phyloP scores from a whole-genome alignment of 2,797 vertebrate genomes.

The Fistularia commersonii region DNA sequence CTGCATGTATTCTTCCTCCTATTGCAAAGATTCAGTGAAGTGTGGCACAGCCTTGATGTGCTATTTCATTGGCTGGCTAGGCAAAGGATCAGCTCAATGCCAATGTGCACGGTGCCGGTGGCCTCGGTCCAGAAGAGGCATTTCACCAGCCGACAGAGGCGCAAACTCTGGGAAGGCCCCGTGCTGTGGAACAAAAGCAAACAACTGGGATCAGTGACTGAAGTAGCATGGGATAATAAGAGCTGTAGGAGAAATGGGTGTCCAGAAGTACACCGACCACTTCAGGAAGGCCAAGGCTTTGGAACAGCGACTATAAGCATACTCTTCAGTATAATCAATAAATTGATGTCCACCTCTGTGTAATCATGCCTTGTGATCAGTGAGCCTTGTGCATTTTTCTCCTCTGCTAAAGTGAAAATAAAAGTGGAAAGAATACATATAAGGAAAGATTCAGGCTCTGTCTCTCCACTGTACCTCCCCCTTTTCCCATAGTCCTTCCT shows the following conservation, averaged over 20 bases:
- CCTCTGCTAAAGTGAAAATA: neutral
- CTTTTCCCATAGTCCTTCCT: slow-evolving; percentile 54
- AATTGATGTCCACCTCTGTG: slow-evolving; percentile 12
- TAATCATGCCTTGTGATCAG: neutral
- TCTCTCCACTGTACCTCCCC: neutral
- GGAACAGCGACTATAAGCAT: slow-evolving; percentile 20
- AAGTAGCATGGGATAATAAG: slow-evolving; percentile 50
- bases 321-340: slow-evolving; percentile 10
- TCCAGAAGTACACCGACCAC: slow-evolving; percentile 43
- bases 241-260: slow-evolving; percentile 34
- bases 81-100: slow-evolving; percentile 23
- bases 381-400: no score
- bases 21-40: slow-evolving; percentile 28
- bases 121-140: slow-evolving; percentile 43
- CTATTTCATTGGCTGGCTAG: slow-evolving; percentile 17
- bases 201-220: slow-evolving; percentile 58
- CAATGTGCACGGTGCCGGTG: slow-evolving; percentile 39
- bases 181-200: slow-evolving; percentile 67
- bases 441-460: neutral
- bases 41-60: slow-evolving; percentile 20
- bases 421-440: neutral
- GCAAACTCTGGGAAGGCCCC: slow-evolving; percentile 60
- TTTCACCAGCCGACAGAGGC: slow-evolving; percentile 38
- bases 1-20: slow-evolving; percentile 7
- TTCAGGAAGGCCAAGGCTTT: slow-evolving; percentile 28